Base-by-base conservation (phyloP, 2,888 invertebrate species). In the Ptycholaimellus sp. region DNA sequence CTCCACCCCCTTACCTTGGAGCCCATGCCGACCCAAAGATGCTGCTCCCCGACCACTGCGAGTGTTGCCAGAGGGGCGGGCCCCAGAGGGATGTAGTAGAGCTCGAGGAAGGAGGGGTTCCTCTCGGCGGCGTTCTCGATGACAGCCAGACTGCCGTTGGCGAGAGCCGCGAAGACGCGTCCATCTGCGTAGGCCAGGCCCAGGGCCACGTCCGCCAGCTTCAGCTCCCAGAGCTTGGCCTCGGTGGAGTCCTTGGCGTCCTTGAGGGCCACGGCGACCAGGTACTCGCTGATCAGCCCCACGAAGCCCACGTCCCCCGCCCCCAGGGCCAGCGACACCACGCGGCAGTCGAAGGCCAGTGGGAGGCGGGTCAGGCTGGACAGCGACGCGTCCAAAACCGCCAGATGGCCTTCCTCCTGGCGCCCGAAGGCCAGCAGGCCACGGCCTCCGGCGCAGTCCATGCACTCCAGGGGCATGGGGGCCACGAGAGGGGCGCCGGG, bases 91-190 rank as follows among this genome's bases (percentile, higher is more conserved):
- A 67, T 58, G 49, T 66, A 65, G 49, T 63, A 59, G 22, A 63
- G 53, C 40, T 64, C 63, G 13, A 54, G 48, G 30, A 46, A 43
- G 13, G 53, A 49, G 5, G 56, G 56, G 37, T 46, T 43, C 17
- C 44, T 45, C 33, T 45, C 45, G 27, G 48, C 45, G 20, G 49
- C 47, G 45, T 59, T 50, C 45, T 67, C 66, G 18, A 66, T 49
- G 3, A 67, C 60, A 11, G 66, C 64, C 9, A 67, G 46, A 1
- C 63, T 64, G 9, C 67, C 67, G 48, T 66, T 64, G 14, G 64
- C 64, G 18, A 67, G 49, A 2, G 59, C 64, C 19, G 61, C 61
- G 44, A 63, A 64, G 7, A 65, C 53, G 30, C 59, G 51, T 20
- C 53, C 51, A 16, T 57, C 53, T 38, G 51, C 51, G 40, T 54